Evolutionary conservation across 2,797 vertebrate species (phyloP).

Genomic region (Macroramphosus scolopax): DNA sequence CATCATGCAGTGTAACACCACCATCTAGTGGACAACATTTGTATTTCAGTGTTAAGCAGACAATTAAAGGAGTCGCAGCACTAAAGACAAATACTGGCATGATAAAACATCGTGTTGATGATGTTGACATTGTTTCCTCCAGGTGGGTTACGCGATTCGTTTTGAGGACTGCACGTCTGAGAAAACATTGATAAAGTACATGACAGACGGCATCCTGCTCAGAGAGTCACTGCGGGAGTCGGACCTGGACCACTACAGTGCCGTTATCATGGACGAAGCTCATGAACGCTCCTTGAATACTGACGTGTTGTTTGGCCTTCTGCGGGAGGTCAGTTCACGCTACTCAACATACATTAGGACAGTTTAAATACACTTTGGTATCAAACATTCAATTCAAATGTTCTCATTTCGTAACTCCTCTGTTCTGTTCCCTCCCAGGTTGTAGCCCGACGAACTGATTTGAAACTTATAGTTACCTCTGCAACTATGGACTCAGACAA

Average conservation of each 20-base stretch:
- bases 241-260: slow-evolving; percentile 96
- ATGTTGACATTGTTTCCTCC: no score
- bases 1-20: slow-evolving; percentile 28
- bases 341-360: not conserved
- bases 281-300: slow-evolving; percentile 97
- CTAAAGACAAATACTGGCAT: not conserved
- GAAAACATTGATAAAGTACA: slow-evolving; percentile 97
- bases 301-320: slow-evolving; percentile 92
- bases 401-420: not conserved
- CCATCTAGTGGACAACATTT: slow-evolving; percentile 63
- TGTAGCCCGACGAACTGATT: slow-evolving; percentile 92
- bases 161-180: slow-evolving; percentile 98
- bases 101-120: not conserved
- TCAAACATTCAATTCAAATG: no score
- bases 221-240: slow-evolving; percentile 95
- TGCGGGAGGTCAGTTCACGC: slow-evolving; percentile 85
- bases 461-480: slow-evolving; percentile 97
- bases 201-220: slow-evolving; percentile 97
- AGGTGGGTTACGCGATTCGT: slow-evolving; percentile 98
- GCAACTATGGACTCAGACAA: slow-evolving; percentile 99
- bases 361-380: not conserved
- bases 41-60: not conserved
- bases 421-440: slow-evolving; percentile 76
- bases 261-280: slow-evolving; percentile 98
- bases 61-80: not conserved